Evolutionary conservation across 2,888 invertebrate species (phyloP).

Genomic region (Melieria crassipennis): DNA sequence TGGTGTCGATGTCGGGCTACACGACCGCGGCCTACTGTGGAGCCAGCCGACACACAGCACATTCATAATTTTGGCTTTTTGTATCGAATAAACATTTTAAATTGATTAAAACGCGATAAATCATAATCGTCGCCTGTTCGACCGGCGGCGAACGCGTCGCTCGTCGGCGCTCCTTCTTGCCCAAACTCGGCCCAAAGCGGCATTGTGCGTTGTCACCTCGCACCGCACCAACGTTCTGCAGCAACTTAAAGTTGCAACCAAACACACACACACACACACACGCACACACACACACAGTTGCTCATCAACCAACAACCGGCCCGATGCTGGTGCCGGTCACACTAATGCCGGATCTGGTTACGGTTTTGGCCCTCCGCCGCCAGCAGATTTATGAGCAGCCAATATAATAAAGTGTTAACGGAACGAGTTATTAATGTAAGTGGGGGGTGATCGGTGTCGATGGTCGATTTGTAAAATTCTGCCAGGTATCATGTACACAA

Average conservation of each 20-base stretch:
- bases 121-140: constrained; percentile 53
- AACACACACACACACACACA: too few species aligned
- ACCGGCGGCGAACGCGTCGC: too few species aligned
- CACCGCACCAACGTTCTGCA: too few species aligned
- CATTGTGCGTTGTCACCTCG: too few species aligned
- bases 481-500: too few species aligned
- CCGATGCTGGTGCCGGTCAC: constrained; percentile 18
- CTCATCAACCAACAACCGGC: neutral
- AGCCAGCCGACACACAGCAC: constrained; percentile 51
- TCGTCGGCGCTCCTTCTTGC: too few species aligned
- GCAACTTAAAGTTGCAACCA: too few species aligned
- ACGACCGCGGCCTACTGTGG: constrained; percentile 56
- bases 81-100: constrained; percentile 62
- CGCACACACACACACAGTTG: too few species aligned
- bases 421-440: constrained; percentile 53
- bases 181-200: too few species aligned
- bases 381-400: constrained; percentile 57
- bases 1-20: constrained; percentile 6
- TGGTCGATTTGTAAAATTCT: too few species aligned
- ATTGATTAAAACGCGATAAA: constrained; percentile 65
- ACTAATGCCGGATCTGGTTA: constrained; percentile 24
- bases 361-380: constrained; percentile 15
- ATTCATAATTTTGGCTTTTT: constrained; percentile 56
- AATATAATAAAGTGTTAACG: constrained; percentile 63
- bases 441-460: neutral